Evolutionary conservation across 1,140 invertebrate genomes (phyloP), one percentile per base, ranked within the genome.

Genomic region (Andricus grossulariae): DNA sequence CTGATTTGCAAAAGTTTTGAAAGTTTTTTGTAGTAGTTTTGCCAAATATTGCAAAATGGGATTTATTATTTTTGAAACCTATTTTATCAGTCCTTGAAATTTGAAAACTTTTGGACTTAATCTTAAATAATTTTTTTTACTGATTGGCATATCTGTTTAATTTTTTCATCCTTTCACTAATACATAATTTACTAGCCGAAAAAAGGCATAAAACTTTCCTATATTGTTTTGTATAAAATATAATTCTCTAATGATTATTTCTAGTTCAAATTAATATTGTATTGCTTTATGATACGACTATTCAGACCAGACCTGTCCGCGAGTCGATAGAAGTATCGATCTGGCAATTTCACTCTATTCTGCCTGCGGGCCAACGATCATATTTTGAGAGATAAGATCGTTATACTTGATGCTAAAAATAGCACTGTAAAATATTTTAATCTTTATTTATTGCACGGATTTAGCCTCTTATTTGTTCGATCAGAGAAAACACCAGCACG

Each of bases 301-400:
- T 55, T 18, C 25, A 7, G 19, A 57, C 19, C 32, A 39, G 57
- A 60, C 12, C 57, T 60, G 57, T 60, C 57, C 21, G 21, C 25
- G 8, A 60, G 57, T 32, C 57, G 21, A 60, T 60, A 60, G 57
- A 60, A 32, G 7, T 60, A 25, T 60, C 57, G 32, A 60, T 60
- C 13, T 60, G 57, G 16, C 57, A 60, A 60, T 32, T 60, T 21
- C 25, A 32, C 6, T 25, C 55, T 60, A 15, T 32, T 32, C 57
- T 60, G 19, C 39, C 16, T 60, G 57, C 25, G 57, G 57, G 57
- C 57, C 57, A 60, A 60, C 57, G 57, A 32, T 60, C 12, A 60
- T 60, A 60, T 60, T 60, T 60, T 60, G 57, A 60, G 57, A 60
- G 57, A 60, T 60, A 60, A 60, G 21, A 60, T 60, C 12, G 57